phyloP scores from a whole-genome alignment of 2,797 vertebrate species.

The Manis crassicaudata region DNA sequence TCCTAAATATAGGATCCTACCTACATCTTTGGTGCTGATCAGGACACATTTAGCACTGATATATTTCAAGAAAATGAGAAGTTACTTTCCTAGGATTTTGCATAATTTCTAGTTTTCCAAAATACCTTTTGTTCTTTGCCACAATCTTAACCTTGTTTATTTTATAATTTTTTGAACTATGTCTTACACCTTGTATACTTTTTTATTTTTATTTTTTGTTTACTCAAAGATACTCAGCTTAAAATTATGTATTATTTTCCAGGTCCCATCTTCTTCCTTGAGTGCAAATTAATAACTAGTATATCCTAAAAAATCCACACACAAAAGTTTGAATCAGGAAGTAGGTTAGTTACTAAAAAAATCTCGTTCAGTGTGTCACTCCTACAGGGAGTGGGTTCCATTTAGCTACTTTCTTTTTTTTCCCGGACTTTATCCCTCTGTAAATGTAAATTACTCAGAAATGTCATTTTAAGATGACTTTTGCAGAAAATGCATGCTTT shows the following conservation, averaged over 20 bases:
- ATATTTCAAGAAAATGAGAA: constrained; percentile 29
- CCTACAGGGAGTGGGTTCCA: background rate
- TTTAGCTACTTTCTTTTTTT: background rate
- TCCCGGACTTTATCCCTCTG: background rate
- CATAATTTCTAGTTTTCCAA: background rate
- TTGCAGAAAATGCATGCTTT: constrained; percentile 8
- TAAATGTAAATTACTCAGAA: constrained; percentile 27
- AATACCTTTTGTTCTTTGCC: background rate
- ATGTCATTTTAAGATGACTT: background rate
- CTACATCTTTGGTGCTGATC: background rate
- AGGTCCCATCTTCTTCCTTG: background rate
- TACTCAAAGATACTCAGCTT: background rate
- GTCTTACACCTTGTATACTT: background rate
- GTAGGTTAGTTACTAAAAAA: constrained; percentile 16
- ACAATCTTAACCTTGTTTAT: background rate
- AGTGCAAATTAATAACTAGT: background rate
- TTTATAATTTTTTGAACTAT: background rate
- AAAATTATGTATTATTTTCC: background rate
- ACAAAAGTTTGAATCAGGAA: background rate
- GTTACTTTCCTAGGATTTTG: background rate
- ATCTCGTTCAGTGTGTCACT: constrained; percentile 4
- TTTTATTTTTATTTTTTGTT: constrained; percentile 33
- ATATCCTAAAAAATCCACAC: background rate
- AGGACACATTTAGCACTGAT: background rate
- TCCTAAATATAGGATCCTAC: background rate